Evolutionary conservation across 2,888 invertebrate species (phyloP).

Genomic region (Pollenia griseotomentosa): DNA sequence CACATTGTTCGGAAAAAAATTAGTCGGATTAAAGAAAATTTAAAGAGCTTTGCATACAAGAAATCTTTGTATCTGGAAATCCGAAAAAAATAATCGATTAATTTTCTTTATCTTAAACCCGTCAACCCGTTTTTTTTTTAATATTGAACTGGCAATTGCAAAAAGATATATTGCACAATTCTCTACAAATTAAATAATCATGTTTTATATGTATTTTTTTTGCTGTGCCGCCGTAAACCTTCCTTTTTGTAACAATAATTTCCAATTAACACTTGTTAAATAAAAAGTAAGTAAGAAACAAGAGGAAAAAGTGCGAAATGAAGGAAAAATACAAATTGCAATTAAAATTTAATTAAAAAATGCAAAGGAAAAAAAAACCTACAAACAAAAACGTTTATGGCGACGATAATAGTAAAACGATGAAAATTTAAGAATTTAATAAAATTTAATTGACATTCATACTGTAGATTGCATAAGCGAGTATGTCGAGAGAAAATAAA

Average conservation of each 20-base stretch:
- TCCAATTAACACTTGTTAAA: conserved; percentile 67
- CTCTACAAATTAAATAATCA: conserved; percentile 34
- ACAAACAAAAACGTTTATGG: neutral
- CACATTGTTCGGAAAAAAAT: no score
- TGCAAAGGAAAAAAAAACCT: conserved; percentile 13
- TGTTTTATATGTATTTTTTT: conserved; percentile 28
- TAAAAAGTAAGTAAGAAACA: conserved; percentile 35
- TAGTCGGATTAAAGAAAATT: no score
- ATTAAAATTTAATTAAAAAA: conserved; percentile 69
- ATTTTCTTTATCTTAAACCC: no score
- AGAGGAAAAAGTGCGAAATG: neutral
- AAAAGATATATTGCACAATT: neutral
- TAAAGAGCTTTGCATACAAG: no score
- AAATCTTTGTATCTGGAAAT: no score
- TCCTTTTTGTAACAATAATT: conserved; percentile 63
- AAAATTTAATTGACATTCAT: conserved; percentile 38
- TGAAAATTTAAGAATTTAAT: conserved; percentile 28
- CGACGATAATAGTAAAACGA: conserved; percentile 13
- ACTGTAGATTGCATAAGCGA: neutral
- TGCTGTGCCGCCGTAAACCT: conserved; percentile 32
- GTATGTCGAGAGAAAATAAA: neutral
- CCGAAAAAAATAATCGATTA: no score
- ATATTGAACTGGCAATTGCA: no score
- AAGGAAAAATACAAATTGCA: conserved; percentile 37
- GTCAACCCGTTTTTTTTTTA: no score